phyloP scores from a whole-genome alignment of 2,888 invertebrate genomes.

The Smittia sp. region DNA sequence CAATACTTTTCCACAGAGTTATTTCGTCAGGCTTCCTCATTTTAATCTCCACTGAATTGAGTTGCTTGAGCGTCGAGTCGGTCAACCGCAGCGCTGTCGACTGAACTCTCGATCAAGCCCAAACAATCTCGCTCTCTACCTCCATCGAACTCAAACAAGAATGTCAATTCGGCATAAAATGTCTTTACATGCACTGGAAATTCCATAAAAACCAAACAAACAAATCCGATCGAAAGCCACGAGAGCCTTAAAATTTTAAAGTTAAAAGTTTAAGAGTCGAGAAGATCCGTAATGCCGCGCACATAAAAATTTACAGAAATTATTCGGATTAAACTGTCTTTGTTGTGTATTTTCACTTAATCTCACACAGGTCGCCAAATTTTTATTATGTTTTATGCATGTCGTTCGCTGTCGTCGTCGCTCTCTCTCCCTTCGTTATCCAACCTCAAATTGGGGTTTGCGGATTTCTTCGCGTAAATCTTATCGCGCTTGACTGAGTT shows the following conservation, averaged over 20 bases:
- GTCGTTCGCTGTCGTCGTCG: neutral
- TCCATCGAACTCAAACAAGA: neutral
- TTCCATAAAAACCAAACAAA: neutral
- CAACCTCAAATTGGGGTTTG: constrained; percentile 3
- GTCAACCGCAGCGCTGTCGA: too few relatives aligned
- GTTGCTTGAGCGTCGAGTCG: too few relatives aligned
- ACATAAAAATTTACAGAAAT: neutral
- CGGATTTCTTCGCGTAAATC: neutral
- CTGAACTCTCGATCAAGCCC: too few relatives aligned
- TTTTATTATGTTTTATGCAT: neutral
- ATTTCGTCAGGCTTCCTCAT: too few relatives aligned
- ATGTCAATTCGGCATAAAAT: neutral
- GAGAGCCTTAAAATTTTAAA: neutral
- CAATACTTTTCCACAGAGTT: too few relatives aligned
- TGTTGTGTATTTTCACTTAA: constrained; percentile 15
- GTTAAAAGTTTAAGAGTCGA: too few relatives aligned
- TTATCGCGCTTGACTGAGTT: constrained; percentile 18
- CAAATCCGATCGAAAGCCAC: neutral
- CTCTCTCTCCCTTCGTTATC: neutral
- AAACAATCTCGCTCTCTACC: too few relatives aligned
- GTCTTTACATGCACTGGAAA: neutral
- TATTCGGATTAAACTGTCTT: neutral
- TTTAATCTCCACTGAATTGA: too few relatives aligned
- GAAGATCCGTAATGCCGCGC: neutral
- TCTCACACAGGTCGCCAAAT: constrained; percentile 17